phyloP scores from a whole-genome alignment of 2,113 vertebrate genomes.

The Gobius niger region DNA sequence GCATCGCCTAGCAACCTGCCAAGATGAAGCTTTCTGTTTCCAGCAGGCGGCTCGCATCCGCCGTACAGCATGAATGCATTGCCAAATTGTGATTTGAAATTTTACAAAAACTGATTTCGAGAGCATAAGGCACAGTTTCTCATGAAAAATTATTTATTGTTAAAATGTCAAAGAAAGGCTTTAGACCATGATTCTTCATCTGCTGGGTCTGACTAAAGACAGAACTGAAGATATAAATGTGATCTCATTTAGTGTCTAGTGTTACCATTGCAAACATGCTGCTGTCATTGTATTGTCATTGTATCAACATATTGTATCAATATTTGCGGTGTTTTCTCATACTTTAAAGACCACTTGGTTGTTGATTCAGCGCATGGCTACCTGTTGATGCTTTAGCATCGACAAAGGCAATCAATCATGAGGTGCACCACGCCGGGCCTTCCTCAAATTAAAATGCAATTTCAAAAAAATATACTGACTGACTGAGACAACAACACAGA shows the following conservation, averaged over 20 bases:
- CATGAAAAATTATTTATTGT: not conserved
- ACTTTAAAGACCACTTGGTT: too few species aligned
- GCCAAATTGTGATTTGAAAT: constrained; percentile 36
- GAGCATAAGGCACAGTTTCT: not conserved
- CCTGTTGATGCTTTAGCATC: too few species aligned
- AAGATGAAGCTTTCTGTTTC: constrained; percentile 50
- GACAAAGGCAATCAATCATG: constrained; percentile 24
- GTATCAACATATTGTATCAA: too few species aligned
- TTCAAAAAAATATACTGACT: not conserved
- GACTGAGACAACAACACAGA: not conserved
- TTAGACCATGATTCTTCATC: constrained; percentile 17
- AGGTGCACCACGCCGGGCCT: constrained; percentile 26
- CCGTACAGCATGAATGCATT: constrained; percentile 37
- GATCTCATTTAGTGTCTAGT: not conserved
- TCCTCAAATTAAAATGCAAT: constrained; percentile 25
- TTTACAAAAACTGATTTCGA: not conserved
- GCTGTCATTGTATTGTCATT: too few species aligned
- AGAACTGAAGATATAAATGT: not conserved
- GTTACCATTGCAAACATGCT: too few species aligned
- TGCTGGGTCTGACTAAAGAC: not conserved
- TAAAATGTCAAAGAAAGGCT: constrained; percentile 16
- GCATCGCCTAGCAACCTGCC: constrained; percentile 63
- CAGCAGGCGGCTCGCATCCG: constrained; percentile 39
- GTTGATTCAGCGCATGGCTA: not conserved
- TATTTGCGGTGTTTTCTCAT: too few species aligned